These are phyloP conservation scores for Proterorhinus semilunaris DNA, from an alignment of 2,113 vertebrate species.

Conservation along the genomic window DNA sequence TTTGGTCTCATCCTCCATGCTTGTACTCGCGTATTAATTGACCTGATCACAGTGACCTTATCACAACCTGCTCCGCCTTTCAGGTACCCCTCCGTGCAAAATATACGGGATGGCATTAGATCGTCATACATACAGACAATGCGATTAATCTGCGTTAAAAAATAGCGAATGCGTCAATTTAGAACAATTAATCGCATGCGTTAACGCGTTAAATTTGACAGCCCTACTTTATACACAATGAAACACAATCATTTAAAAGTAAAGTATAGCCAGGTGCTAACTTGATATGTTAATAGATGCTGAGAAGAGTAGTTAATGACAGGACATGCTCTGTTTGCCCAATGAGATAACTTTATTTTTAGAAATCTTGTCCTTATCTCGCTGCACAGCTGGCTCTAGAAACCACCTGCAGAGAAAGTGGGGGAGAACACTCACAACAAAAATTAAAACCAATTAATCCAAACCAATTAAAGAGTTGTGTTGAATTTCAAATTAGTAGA, in stretches of 20 bases:
- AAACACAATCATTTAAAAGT: constrained; percentile 13
- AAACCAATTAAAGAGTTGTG: not conserved
- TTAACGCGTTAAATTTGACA: too few relatives aligned
- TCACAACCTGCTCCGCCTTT: too few relatives aligned
- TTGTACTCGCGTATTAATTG: too few relatives aligned
- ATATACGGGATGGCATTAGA: too few relatives aligned
- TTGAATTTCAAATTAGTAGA: constrained; percentile 4
- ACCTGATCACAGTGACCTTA: too few relatives aligned
- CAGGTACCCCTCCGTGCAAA: too few relatives aligned
- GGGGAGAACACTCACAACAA: not conserved
- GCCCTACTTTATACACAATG: not conserved
- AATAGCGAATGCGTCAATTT: too few relatives aligned
- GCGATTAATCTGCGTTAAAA: too few relatives aligned
- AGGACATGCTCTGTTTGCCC: constrained; percentile 23
- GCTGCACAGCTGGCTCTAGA: constrained; percentile 54
- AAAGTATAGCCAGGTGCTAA: constrained; percentile 31
- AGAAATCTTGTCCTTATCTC: constrained; percentile 63
- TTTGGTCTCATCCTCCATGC: too few relatives aligned
- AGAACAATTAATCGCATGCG: too few relatives aligned
- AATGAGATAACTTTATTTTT: constrained; percentile 58
- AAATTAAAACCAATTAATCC: too few relatives aligned
- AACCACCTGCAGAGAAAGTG: constrained; percentile 54
- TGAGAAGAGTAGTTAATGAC: constrained; percentile 57
- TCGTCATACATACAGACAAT: too few relatives aligned
- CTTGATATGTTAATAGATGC: constrained; percentile 50